Percentiles rank a stretch among this genome's conserved stretches.
Conservation (phyloP, 2,888 invertebrate species). For the Andrena marginata region DNA sequence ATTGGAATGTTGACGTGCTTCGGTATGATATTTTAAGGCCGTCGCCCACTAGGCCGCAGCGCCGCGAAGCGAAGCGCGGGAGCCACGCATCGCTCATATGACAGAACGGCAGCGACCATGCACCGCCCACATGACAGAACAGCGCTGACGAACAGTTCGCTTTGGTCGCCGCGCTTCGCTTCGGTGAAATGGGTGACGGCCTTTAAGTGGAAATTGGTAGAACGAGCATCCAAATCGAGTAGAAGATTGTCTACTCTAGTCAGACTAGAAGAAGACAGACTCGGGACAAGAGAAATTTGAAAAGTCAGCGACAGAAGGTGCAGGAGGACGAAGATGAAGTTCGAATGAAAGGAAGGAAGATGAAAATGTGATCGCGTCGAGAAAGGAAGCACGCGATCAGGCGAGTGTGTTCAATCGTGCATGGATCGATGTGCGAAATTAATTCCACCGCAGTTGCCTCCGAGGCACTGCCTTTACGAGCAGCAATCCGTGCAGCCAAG, state of each 20-base stretch:
- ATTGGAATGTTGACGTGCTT: background rate
- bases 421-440: slow-evolving; percentile 13
- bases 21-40: too few relatives aligned
- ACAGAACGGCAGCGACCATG: too few relatives aligned
- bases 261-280: too few relatives aligned
- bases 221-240: too few relatives aligned
- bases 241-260: too few relatives aligned
- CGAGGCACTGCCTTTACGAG: slow-evolving; percentile 9
- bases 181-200: too few relatives aligned
- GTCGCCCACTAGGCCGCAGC: too few relatives aligned
- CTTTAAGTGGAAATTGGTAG: background rate
- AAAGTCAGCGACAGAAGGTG: background rate
- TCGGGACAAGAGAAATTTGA: background rate
- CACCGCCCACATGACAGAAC: too few relatives aligned
- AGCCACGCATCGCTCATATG: too few relatives aligned
- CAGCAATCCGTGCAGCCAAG: background rate
- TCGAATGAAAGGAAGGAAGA: background rate
- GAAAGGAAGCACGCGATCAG: background rate
- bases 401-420: background rate
- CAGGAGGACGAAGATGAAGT: background rate
- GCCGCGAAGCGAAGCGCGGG: too few relatives aligned
- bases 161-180: too few relatives aligned
- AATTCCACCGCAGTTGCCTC: slow-evolving; percentile 6
- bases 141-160: too few relatives aligned
- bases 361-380: background rate